Conservation (phyloP, 2,888 invertebrate species). For the Unio delphinus region DNA sequence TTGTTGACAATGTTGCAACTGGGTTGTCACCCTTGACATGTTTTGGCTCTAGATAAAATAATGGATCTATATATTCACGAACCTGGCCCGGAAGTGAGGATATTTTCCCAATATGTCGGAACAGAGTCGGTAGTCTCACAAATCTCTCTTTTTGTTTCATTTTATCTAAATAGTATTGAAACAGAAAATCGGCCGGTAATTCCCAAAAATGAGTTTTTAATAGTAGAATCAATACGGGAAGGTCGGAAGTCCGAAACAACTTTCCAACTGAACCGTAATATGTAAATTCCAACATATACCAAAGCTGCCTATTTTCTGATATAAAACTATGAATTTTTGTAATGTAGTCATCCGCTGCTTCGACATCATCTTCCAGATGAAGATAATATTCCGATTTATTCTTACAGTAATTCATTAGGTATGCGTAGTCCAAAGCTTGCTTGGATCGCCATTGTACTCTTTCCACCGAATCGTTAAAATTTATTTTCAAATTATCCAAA, state of each 20-base stretch:
- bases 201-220: constrained; percentile 48
- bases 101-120: constrained; percentile 13
- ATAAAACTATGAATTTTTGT: constrained; percentile 61
- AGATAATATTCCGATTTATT: constrained; percentile 61
- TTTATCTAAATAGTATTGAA: constrained; percentile 13
- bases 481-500: constrained; percentile 49
- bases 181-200: constrained; percentile 23
- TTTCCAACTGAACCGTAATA: constrained; percentile 29
- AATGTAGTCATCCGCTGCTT: constrained; percentile 60
- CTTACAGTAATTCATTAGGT: constrained; percentile 60
- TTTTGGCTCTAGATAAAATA: constrained; percentile 7
- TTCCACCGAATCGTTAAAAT: constrained; percentile 60
- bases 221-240: constrained; percentile 46
- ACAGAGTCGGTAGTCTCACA: constrained; percentile 12
- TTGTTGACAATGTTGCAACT: constrained; percentile 61
- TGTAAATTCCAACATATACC: constrained; percentile 26
- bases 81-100: constrained; percentile 13
- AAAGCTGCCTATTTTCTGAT: constrained; percentile 34
- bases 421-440: constrained; percentile 69
- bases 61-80: constrained; percentile 23
- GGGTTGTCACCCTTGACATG: constrained; percentile 51
- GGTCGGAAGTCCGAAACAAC: constrained; percentile 19
- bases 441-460: constrained; percentile 68
- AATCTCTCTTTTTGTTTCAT: constrained; percentile 17
- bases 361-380: constrained; percentile 68